These are phyloP conservation scores for Megathymus violae DNA, from an alignment of 1,140 invertebrate genomes.

Conservation along the genomic window DNA sequence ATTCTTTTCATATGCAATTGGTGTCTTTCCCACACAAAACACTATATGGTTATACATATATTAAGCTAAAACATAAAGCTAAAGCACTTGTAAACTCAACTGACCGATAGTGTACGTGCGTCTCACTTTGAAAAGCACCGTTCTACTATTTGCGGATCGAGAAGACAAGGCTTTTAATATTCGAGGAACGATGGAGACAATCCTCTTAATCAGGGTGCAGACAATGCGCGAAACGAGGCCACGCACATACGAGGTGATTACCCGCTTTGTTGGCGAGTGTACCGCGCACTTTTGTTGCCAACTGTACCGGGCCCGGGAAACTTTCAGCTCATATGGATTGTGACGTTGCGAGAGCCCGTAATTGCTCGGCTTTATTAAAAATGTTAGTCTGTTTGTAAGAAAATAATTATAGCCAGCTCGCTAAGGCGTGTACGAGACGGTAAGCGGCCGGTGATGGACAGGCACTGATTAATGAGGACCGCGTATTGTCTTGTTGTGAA, in stretches of 20 bases:
- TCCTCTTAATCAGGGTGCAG: conserved; percentile 80
- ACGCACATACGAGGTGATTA: conserved; percentile 79
- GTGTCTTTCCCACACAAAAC: too few relatives aligned
- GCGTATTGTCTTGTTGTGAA: background rate
- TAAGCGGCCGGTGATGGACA: conserved; percentile 3
- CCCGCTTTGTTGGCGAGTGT: conserved; percentile 75
- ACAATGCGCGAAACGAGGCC: conserved; percentile 79
- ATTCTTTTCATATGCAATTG: too few relatives aligned
- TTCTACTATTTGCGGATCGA: conserved; percentile 51
- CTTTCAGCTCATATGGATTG: conserved; percentile 68
- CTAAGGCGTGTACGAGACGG: conserved; percentile 13
- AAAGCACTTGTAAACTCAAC: background rate
- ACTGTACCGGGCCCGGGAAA: conserved; percentile 61
- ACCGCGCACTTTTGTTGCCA: conserved; percentile 72
- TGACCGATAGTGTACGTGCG: background rate
- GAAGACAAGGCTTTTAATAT: conserved; percentile 80
- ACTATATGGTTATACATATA: too few relatives aligned
- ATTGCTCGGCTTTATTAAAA: conserved; percentile 67
- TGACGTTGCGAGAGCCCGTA: conserved; percentile 57
- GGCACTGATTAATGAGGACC: background rate
- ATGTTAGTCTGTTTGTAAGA: conserved; percentile 46
- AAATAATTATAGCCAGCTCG: conserved; percentile 25
- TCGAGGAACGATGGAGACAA: conserved; percentile 78
- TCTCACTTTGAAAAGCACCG: conserved; percentile 28
- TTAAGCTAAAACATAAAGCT: too few relatives aligned